Evolutionary conservation across 1,140 invertebrate species (phyloP).

Genomic region (Diorhabda sublineata): DNA sequence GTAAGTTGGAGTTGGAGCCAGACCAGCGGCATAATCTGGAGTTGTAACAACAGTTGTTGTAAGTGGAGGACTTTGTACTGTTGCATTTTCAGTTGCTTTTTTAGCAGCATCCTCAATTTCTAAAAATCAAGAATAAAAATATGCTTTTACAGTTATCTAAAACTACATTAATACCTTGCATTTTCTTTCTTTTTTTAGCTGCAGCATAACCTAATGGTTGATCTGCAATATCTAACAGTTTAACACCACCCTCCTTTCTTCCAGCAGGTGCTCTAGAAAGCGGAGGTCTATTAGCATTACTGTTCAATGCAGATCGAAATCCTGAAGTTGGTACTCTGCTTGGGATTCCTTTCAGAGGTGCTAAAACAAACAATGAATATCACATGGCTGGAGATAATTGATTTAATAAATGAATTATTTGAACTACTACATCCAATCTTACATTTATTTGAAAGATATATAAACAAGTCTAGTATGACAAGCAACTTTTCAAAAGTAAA

Average conservation of each 20-base stretch:
- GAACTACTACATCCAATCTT: background rate
- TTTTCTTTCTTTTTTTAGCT: conserved; percentile 55
- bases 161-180: conserved; percentile 49
- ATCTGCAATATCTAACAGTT: conserved; percentile 89
- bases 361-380: conserved; percentile 48
- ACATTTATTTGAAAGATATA: no score
- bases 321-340: conserved; percentile 68
- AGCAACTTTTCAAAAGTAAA: no score
- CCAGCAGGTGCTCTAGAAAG: conserved; percentile 52
- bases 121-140: conserved; percentile 33
- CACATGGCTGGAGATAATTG: no score
- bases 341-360: conserved; percentile 86
- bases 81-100: conserved; percentile 59
- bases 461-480: no score
- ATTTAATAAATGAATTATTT: no score
- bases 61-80: conserved; percentile 48
- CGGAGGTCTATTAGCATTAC: conserved; percentile 48
- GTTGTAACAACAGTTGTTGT: conserved; percentile 47
- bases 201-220: conserved; percentile 73
- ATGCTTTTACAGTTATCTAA: background rate
- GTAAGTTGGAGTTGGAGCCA: conserved; percentile 51
- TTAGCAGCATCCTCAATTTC: conserved; percentile 77
- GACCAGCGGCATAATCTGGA: conserved; percentile 50
- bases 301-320: conserved; percentile 59
- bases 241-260: conserved; percentile 85